phyloP scores from a whole-genome alignment of 2,797 vertebrate species.

The Gallinago nigripennis region DNA sequence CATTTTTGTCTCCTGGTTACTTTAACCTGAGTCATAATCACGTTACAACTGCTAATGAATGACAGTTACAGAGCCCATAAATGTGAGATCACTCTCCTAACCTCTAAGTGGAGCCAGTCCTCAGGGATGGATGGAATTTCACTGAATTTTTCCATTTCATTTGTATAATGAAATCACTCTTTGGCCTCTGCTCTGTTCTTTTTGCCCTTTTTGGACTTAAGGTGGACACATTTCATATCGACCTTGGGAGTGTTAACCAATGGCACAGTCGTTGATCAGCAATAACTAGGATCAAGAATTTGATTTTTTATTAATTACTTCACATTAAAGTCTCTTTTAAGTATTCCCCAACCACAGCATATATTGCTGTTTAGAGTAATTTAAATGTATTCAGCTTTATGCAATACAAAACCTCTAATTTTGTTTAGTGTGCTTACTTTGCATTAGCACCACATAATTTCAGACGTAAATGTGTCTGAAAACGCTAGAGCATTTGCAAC shows the following conservation, averaged over 20 bases:
- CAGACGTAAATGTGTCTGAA: not conserved
- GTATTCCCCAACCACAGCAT: not conserved
- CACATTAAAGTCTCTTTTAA: not conserved
- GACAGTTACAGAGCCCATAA: not conserved
- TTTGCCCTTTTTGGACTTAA: conserved; percentile 39
- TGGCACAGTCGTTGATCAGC: not conserved
- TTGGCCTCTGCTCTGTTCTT: conserved; percentile 30
- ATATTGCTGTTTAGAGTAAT: not conserved
- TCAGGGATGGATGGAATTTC: conserved; percentile 64
- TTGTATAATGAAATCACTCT: conserved; percentile 63
- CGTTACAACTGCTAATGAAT: not conserved
- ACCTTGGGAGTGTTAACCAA: not conserved
- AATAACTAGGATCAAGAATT: not conserved
- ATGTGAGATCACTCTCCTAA: conserved; percentile 43
- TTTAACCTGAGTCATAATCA: conserved; percentile 26
- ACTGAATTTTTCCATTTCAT: conserved; percentile 54
- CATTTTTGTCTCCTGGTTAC: not conserved
- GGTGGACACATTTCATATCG: not conserved
- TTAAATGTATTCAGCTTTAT: not conserved
- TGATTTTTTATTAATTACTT: not conserved
- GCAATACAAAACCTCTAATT: not conserved
- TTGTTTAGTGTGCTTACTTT: not conserved
- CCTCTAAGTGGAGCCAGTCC: conserved; percentile 57
- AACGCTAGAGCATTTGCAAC: not conserved
- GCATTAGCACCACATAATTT: not conserved